phyloP scores from a whole-genome alignment of 2,113 vertebrate species.

The Calyptomena viridis region DNA sequence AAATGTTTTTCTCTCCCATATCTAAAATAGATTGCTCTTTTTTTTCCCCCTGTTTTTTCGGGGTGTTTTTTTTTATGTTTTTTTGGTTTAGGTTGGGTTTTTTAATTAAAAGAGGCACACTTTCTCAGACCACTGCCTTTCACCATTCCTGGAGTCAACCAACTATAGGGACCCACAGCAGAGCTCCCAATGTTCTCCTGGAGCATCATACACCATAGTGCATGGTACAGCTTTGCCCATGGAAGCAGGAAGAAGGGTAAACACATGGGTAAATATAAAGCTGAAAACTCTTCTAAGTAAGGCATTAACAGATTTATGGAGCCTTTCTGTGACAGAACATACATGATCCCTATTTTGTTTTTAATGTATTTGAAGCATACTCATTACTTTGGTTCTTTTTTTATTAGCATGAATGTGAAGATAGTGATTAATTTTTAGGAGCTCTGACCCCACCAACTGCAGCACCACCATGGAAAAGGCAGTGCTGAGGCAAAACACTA shows the following conservation, averaged over 20 bases:
- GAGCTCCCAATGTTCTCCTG: neutral
- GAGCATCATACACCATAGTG: neutral
- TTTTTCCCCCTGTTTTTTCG: neutral
- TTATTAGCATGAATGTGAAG: neutral
- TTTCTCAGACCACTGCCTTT: neutral
- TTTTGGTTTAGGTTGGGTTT: neutral
- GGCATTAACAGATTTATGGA: neutral
- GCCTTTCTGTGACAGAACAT: neutral
- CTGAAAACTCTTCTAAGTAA: neutral
- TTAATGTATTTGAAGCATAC: neutral
- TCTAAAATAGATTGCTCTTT: slow-evolving; percentile 60
- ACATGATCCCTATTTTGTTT: fast-evolving
- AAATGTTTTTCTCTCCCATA: slow-evolving; percentile 50
- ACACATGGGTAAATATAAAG: neutral
- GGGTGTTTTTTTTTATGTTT: neutral
- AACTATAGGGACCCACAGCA: neutral
- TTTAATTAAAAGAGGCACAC: neutral
- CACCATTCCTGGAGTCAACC: neutral
- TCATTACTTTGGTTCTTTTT: neutral
- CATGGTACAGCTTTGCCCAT: neutral
- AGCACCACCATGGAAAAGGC: neutral
- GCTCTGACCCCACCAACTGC: neutral
- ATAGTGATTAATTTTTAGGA: neutral
- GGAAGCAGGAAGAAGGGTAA: neutral
- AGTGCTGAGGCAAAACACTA: fast-evolving